phyloP scores from a whole-genome alignment of 2,113 vertebrate genomes.

The Martes martes region DNA sequence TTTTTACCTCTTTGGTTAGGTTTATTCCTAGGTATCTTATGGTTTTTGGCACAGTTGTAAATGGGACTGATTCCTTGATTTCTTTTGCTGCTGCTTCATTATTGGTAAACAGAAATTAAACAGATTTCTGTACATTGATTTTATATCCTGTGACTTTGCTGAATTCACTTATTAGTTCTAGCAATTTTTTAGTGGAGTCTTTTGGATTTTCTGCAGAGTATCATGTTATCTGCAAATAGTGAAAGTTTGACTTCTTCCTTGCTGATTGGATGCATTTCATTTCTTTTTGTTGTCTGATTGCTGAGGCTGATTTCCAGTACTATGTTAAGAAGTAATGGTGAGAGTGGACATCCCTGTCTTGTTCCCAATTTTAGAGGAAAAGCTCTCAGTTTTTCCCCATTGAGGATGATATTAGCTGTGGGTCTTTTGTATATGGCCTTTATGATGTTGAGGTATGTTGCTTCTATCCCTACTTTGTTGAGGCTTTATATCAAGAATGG shows the following conservation, averaged over 20 bases:
- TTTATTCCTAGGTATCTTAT: neutral
- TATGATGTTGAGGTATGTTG: neutral
- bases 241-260: neutral
- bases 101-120: neutral
- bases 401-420: neutral
- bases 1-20: neutral
- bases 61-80: neutral
- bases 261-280: neutral
- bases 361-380: neutral
- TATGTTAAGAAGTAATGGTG: neutral
- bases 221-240: neutral
- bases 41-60: neutral
- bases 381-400: neutral
- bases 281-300: neutral
- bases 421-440: neutral
- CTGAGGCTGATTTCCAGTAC: neutral
- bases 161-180: neutral
- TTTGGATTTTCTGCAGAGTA: neutral
- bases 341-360: neutral
- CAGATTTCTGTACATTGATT: neutral
- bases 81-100: neutral
- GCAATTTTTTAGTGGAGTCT: neutral
- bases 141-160: neutral
- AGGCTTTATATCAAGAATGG: neutral
- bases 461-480: neutral